phyloP scores from a whole-genome alignment of 2,113 vertebrate genomes.

The Pongo pygmaeus region DNA sequence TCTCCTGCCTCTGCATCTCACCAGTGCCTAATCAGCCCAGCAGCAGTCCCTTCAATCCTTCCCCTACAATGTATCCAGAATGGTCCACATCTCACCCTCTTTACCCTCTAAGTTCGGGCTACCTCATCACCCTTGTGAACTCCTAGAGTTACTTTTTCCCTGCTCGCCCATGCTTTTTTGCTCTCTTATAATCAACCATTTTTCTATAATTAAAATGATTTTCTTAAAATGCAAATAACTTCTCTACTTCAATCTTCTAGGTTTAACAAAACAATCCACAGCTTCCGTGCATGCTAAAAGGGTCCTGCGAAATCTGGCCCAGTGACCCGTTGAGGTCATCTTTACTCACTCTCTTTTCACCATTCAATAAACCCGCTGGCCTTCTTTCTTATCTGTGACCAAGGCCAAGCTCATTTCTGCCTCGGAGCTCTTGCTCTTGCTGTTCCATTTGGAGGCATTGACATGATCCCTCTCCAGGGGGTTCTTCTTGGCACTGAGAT shows the following conservation, averaged over 20 bases:
- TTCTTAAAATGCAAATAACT: not conserved
- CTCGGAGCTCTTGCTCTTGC: not conserved
- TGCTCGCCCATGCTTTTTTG: rapidly evolving
- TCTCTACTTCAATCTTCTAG: not conserved
- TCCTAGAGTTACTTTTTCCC: not conserved
- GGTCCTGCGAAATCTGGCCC: not conserved
- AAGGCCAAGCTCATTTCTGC: not conserved
- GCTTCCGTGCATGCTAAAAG: not conserved
- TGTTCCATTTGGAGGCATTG: not conserved
- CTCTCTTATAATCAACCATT: not conserved
- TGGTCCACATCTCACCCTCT: not conserved
- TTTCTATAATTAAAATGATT: not conserved
- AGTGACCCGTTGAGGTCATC: not conserved
- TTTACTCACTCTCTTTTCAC: not conserved
- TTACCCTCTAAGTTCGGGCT: not conserved
- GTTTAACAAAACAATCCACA: not conserved
- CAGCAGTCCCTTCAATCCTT: not conserved
- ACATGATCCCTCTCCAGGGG: too few species aligned
- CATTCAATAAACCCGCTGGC: not conserved
- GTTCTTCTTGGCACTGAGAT: not conserved
- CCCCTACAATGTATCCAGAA: not conserved
- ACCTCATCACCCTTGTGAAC: not conserved
- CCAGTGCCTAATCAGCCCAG: not conserved
- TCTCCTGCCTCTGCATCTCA: not conserved
- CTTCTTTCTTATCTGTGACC: not conserved